Percentiles rank a stretch among this genome's conserved stretches.
phyloP scores from a whole-genome alignment of 2,113 vertebrate species.

The Cisticola juncidis region DNA sequence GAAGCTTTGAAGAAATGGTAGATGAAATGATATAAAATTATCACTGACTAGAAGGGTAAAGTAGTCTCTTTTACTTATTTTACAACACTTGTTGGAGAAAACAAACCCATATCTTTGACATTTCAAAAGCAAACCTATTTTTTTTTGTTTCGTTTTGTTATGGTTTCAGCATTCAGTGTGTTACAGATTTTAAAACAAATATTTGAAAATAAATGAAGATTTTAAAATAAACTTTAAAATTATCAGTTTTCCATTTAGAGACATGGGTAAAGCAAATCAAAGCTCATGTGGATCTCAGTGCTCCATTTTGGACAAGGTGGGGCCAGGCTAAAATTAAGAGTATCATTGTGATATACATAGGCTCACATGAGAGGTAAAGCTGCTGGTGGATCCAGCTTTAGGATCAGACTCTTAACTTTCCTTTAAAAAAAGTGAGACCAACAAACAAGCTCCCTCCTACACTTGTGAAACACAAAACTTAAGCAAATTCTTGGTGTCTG shows the following conservation, averaged over 20 bases:
- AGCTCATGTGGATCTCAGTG: not conserved
- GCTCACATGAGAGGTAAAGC: accelerated
- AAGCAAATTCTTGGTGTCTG: not conserved
- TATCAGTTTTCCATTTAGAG: not conserved
- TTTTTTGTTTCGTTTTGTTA: not conserved
- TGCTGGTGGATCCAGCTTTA: not conserved
- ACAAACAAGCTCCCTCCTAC: not conserved
- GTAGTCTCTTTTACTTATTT: not conserved
- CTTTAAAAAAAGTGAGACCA: not conserved
- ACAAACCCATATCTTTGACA: not conserved
- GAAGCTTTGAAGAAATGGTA: not conserved
- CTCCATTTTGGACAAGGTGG: not conserved
- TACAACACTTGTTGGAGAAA: not conserved
- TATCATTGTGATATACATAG: not conserved
- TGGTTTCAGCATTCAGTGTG: not conserved
- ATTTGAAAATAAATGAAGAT: not conserved
- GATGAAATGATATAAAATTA: not conserved
- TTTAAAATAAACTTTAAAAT: not conserved
- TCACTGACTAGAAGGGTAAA: not conserved
- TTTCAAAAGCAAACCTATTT: not conserved
- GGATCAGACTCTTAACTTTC: not conserved
- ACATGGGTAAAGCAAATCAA: not conserved
- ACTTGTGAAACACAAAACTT: not conserved
- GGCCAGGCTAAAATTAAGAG: not conserved
- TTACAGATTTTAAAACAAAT: not conserved